A percentile compares a stretch with the other conserved stretches of the same genome.
Evolutionary conservation across 2,888 invertebrate genomes (phyloP).

Genomic region (Endotricha flammealis): DNA sequence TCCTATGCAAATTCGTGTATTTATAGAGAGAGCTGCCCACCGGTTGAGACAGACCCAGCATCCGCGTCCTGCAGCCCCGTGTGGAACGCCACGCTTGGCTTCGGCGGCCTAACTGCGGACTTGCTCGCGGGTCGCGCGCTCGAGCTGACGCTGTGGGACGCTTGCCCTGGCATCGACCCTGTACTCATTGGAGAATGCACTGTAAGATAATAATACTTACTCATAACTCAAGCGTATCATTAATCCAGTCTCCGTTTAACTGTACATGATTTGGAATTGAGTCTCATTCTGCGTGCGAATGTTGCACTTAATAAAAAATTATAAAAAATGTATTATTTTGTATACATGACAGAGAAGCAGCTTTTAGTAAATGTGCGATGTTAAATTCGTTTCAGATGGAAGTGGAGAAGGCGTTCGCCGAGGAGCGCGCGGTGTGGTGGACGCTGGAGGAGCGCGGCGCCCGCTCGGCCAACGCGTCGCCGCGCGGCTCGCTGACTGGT

Average conservation of each 20-base stretch:
- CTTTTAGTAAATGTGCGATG: not conserved
- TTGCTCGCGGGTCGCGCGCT: conserved; percentile 87
- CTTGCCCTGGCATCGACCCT: conserved; percentile 88
- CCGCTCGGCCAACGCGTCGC: conserved; percentile 88
- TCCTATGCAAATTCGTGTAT: conserved; percentile 5
- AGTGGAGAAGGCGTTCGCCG: conserved; percentile 89
- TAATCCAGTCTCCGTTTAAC: too few relatives aligned
- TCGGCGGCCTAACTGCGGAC: conserved; percentile 87
- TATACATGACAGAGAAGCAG: not conserved
- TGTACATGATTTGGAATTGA: too few relatives aligned
- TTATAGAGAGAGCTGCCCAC: conserved; percentile 84
- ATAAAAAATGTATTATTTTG: too few relatives aligned
- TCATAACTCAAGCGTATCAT: too few relatives aligned
- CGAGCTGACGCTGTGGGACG: conserved; percentile 93
- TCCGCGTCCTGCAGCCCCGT: conserved; percentile 92
- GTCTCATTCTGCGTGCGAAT: too few relatives aligned
- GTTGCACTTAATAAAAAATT: too few relatives aligned
- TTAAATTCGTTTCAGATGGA: conserved; percentile 73
- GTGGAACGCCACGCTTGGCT: conserved; percentile 94
- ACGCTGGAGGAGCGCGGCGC: conserved; percentile 89
- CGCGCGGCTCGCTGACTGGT: conserved; percentile 87
- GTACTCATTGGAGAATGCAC: conserved; percentile 89
- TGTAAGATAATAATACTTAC: too few relatives aligned
- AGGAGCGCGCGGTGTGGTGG: conserved; percentile 94
- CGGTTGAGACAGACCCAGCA: conserved; percentile 90